Base-by-base conservation (phyloP, 2,797 vertebrate species). In the Rhyacichthys aspro region DNA sequence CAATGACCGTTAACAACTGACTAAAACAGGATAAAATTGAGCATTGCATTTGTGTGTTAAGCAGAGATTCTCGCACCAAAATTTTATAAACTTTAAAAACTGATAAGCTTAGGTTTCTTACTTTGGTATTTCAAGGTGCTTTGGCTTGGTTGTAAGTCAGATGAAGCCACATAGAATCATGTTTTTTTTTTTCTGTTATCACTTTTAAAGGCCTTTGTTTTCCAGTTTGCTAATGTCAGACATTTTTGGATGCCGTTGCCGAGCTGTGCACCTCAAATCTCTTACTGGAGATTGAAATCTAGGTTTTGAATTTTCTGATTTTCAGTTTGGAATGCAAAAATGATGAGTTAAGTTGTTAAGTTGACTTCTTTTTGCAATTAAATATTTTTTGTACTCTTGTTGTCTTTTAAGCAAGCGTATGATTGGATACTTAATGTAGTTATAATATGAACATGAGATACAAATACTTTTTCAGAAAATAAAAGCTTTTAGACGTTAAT, bases 381-480 rank as follows among this genome's bases (percentile, higher is more conserved):
- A 28, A 28, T 28, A 28, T 75, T 72, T 67, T 76, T 77, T 79
- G 59, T 73, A 70, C 62, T 70, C 59, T 39, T 77, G 44, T 70
- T 53, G n/a, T n/a, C n/a, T 38, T 43, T 75, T 68, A 61, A 65
- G 43, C 59, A 67, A 41, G 23, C 0, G 59, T 66, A 49, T 72
- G 66, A 72, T 17, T 70, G 61, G 56, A 74, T 59, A 66, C n/a
- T n/a, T n/a, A n/a, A n/a, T n/a, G 90, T 92, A 91, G 92, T 93
- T 88, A 88, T 87, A 90, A 88, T 90, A 66, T 87, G 89, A 83
- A 89, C 93, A n/a, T n/a, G n/a, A n/a, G n/a, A n/a, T n/a, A n/a
- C n/a, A 92, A 93, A 79, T 91, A 94, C 72, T 80, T 91, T 93
- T 91, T 87, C 92, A 93, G 91, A 94, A 91, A 95, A 95, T 94